phyloP scores from a whole-genome alignment of 2,113 vertebrate species.

The Chionis minor region DNA sequence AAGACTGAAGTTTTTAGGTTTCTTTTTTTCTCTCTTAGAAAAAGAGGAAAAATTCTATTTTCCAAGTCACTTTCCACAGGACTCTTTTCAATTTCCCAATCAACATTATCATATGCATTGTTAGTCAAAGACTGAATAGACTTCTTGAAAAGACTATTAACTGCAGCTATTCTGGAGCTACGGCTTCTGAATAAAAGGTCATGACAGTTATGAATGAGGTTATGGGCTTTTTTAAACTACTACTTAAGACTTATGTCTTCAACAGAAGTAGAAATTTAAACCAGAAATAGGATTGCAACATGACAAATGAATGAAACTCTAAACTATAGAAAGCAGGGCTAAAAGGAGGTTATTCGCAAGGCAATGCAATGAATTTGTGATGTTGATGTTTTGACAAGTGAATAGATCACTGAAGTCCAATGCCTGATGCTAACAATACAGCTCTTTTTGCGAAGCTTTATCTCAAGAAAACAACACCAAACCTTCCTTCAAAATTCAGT shows the following conservation, averaged over 20 bases:
- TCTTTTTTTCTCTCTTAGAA: background rate
- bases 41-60: background rate
- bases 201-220: constrained; percentile 55
- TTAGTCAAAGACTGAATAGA: background rate
- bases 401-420: constrained; percentile 20
- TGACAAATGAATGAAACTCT: constrained; percentile 52
- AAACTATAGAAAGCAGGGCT: constrained; percentile 28
- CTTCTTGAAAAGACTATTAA: constrained; percentile 16
- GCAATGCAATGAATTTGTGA: constrained; percentile 34
- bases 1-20: background rate
- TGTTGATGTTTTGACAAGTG: constrained; percentile 31
- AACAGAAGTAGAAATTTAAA: constrained; percentile 57
- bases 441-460: background rate
- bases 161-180: background rate
- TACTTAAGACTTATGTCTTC: constrained; percentile 12
- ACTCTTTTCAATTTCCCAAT: background rate
- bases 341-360: constrained; percentile 35
- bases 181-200: constrained; percentile 51
- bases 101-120: background rate
- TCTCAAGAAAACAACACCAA: background rate
- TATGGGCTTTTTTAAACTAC: constrained; percentile 31
- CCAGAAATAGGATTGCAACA: constrained; percentile 49
- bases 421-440: background rate
- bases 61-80: background rate
- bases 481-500: background rate